These are phyloP conservation scores for Meteorus sp. DNA, from an alignment of 1,140 invertebrate species.

Conservation along the genomic window DNA sequence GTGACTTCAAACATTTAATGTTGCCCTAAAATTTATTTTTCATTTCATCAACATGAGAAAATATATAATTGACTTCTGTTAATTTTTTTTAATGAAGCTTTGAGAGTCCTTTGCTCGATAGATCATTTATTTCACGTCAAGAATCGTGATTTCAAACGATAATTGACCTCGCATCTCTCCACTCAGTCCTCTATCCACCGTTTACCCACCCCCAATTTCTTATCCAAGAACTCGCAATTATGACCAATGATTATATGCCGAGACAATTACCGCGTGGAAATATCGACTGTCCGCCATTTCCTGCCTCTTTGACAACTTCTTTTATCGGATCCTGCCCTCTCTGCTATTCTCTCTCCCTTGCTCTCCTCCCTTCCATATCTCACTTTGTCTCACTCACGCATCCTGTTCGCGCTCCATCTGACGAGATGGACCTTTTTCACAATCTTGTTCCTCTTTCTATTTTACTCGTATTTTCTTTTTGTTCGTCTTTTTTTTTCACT, in stretches of 20 bases:
- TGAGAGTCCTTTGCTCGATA: too few relatives aligned
- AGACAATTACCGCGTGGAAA: slow-evolving; percentile 50
- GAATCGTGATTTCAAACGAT: slow-evolving; percentile 16
- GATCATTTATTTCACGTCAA: not conserved
- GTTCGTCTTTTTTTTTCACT: slow-evolving; percentile 2
- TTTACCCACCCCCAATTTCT: not conserved
- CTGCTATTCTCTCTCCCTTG: slow-evolving; percentile 43
- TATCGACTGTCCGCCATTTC: slow-evolving; percentile 25
- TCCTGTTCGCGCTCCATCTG: slow-evolving; percentile 58
- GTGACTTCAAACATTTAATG: too few relatives aligned
- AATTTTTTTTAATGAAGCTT: too few relatives aligned
- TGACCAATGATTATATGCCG: slow-evolving; percentile 48
- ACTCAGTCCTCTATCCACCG: not conserved
- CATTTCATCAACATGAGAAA: too few relatives aligned
- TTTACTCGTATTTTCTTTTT: slow-evolving; percentile 9
- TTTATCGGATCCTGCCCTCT: slow-evolving; percentile 51
- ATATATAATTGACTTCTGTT: too few relatives aligned
- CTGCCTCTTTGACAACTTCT: slow-evolving; percentile 54
- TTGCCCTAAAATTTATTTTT: too few relatives aligned
- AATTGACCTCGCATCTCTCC: slow-evolving; percentile 21
- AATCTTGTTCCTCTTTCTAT: slow-evolving; percentile 9
- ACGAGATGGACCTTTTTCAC: slow-evolving; percentile 33
- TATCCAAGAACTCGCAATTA: slow-evolving; percentile 33
- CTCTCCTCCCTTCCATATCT: too few relatives aligned
- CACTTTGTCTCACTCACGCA: too few relatives aligned